Evolutionary conservation across 2,888 invertebrate species (phyloP).

Genomic region (Cephus pulcher): DNA sequence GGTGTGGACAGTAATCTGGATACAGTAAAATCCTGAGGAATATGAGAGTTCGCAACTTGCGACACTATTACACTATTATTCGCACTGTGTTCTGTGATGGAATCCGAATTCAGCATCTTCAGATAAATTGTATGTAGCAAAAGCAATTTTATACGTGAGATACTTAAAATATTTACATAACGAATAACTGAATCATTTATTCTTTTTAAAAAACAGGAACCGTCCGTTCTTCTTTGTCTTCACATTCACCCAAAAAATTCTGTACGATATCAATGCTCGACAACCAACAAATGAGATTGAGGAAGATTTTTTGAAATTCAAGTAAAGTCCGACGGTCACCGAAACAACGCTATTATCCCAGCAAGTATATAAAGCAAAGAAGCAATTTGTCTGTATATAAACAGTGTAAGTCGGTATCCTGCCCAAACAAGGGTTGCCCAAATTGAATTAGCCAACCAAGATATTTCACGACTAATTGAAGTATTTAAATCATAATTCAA

Average conservation of each 20-base stretch:
- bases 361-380: neutral
- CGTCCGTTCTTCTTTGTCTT: neutral
- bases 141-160: neutral
- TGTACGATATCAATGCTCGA: neutral
- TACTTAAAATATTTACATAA: neutral
- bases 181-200: neutral
- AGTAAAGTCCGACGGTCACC: neutral
- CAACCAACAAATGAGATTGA: neutral
- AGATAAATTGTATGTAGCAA: neutral
- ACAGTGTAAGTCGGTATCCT: neutral
- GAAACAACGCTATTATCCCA: neutral
- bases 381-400: neutral
- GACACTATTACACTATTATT: conserved; percentile 45
- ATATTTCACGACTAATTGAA: conserved; percentile 47
- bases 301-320: neutral
- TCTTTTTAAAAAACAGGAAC: neutral
- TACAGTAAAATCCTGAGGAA: conserved; percentile 63
- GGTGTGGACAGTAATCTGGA: conserved; percentile 59
- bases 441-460: conserved; percentile 15
- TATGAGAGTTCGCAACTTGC: conserved; percentile 52
- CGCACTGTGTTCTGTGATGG: conserved; percentile 34
- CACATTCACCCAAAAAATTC: neutral
- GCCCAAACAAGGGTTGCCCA: neutral
- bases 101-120: conserved; percentile 50
- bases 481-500: conserved; percentile 47